Base-by-base conservation (phyloP, 1,140 invertebrate genomes). In the Drosophila neocordata region DNA sequence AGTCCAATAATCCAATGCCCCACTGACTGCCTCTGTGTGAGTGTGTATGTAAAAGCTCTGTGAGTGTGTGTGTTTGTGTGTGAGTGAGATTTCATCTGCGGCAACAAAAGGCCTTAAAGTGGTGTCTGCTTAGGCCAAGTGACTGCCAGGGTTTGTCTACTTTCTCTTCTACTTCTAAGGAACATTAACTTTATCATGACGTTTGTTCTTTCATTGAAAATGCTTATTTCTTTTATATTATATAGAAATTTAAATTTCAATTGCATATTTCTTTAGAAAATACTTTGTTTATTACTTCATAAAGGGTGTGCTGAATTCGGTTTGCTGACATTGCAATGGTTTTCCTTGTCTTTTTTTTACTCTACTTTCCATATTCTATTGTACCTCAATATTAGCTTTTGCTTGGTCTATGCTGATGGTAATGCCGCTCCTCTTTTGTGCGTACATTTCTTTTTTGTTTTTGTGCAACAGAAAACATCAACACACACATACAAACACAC, bases 1-100 rank as follows among this genome's bases (percentile, higher is more conserved):
- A 77, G 64, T 62, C 79, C 70, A 69, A 77, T 81, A 81, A 82
- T 82, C 74, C 74, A 82, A 77, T 82, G 74, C 48, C 74, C 79
- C 64, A 73, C 63, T 52, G 41, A 34, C 44, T 70, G 11, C 13
- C 59, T 57, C 11, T 13, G 20, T 56, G 35, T 56, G 38, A 13
- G 15, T 18, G 44, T 9, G 6, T 7, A 18, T 20, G 58, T 48
- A n/a, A 24, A 2, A 24, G 1, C 1, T 24, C 20, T 64, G 12
- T 60, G 57, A 18, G 24, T 57, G 38, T 58, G 34, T 67, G 55
- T 65, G 53, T 41, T n/a, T 34, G 11, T 41, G 11, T 56, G 24
- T 55, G 35, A 37, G 58, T 55, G 57, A 51, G 37, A 62, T 24
- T 65, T 15, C 48, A 22, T 44, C 20, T 64, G 73, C 67, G 63